Evolutionary conservation across 2,113 vertebrate genomes (phyloP), one percentile per base, ranked within the genome.

Genomic region (Proterorhinus semilunaris): DNA sequence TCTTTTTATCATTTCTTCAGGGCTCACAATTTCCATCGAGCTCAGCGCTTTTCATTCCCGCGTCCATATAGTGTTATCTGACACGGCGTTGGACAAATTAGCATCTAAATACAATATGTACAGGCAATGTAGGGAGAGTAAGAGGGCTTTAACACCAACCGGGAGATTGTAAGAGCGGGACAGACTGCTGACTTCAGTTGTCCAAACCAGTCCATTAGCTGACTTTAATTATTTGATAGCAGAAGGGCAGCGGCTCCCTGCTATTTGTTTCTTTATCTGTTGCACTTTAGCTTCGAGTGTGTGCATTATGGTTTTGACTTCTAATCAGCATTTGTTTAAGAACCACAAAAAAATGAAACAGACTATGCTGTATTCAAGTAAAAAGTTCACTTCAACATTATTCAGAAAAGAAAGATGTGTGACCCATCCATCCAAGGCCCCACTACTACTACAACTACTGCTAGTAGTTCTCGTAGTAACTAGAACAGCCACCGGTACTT

Each of bases 41-140:
- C 71, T 89, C 86, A 89, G 84, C 87, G 80, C 53, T 82, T 89
- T 87, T 66, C 71, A 36, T 73, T 79, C 76, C 65, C 66, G 73
- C 74, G 78, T 86, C 78, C 84, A 79, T 63, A 68, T 48, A 36
- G 58, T 67, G 70, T 80, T 83, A 84, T 89, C 82, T 84, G 79
- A 91, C 87, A 85, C n/a, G 42, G 78, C 89, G 83, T 90, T 86
- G 78, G 75, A 68, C 71, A 91, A 88, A 91, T 92, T 91, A 89
- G 86, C 90, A 90, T 92, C 82, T 87, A 90, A 91, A 92, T 90
- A 82, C 80, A 83, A 81, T 73, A 74, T 86, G 67, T 59, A 51
- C 54, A 75, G 77, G 73, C 62, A 75, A 78, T 73, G 75, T 83
- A 79, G 78, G 68, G 73, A 80, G 73, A 90, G 82, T 76, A 72